phyloP scores from a whole-genome alignment of 2,888 invertebrate species.

The Oscheius sp. region DNA sequence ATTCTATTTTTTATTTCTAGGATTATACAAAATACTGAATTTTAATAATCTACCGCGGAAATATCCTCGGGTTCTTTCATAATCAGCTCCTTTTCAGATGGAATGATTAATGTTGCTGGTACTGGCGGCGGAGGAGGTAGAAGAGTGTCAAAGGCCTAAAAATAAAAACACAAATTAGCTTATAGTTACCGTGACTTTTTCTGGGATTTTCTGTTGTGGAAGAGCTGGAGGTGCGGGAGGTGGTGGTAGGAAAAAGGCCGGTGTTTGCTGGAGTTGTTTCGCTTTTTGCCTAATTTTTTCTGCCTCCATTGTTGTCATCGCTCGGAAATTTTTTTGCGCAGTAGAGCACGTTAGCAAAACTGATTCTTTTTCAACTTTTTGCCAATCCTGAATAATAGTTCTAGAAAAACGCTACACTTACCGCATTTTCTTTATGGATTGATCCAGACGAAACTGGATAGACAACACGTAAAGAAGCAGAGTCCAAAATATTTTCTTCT shows the following conservation, averaged over 20 bases:
- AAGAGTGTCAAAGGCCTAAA: constrained; percentile 34
- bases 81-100: constrained; percentile 43
- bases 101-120: constrained; percentile 41
- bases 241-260: neutral
- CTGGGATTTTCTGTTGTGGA: constrained; percentile 3
- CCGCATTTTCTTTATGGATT: constrained; percentile 51
- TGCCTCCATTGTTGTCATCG: constrained; percentile 46
- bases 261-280: neutral
- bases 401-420: too few relatives aligned
- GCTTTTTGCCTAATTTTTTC: constrained; percentile 37
- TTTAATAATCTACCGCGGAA: constrained; percentile 10
- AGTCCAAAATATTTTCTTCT: constrained; percentile 31
- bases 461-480: constrained; percentile 41
- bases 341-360: constrained; percentile 44
- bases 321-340: constrained; percentile 50
- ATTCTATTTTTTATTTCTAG: neutral
- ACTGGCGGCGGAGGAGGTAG: constrained; percentile 47
- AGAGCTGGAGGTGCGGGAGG: neutral
- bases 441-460: constrained; percentile 63
- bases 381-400: constrained; percentile 31
- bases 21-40: neutral
- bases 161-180: neutral
- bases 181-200: neutral
- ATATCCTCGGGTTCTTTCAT: constrained; percentile 36
- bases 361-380: constrained; percentile 32